Base-by-base conservation (phyloP, 2,113 vertebrate genomes). In the Gobio gobio region DNA sequence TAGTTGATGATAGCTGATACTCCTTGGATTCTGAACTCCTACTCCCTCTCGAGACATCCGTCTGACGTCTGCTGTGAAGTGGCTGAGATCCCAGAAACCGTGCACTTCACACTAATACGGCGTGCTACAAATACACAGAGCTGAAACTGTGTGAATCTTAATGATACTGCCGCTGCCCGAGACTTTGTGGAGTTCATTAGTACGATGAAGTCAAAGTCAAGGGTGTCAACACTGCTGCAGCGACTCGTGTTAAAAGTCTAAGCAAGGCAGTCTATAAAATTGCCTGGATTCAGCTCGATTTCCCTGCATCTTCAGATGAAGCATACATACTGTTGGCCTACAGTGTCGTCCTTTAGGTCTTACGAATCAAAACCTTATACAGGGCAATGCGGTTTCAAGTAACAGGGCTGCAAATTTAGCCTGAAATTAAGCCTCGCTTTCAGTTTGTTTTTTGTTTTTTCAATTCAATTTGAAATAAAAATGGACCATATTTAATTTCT, bases 31-130 rank as follows among this genome's bases (percentile, higher is more conserved):
- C 36, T 51, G 49, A 74, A 82, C 36, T 82, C 61, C 72, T 76
- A 12, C 14, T 61, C n/a, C 76, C 76, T 66, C 56, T 74, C n/a
- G 77, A 81, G 83, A 79, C 77, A 81, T 84, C n/a, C 54, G 75
- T 61, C 81, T 49, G 73, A 22, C 29, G 58, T 64, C 77, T 78
- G 45, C 66, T 82, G 74, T 66, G 54, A 82, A 85, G 76, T 87
- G 86, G 83, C 63, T 82, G 51, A 36, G 72, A 80, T 80, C 86
- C 86, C 76, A 87, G 86, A 87, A 84, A 83, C 49, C 1, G 51
- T 43, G n/a, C 66, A 45, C 72, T 87, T 84, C 75, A 75, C 66
- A 80, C 73, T 40, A 51, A 78, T 78, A 84, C 40, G 64, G 70
- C 43, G 73, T 24, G 45, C 77, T 54, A 74, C 66, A 76, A 75